Evolutionary conservation across 1,140 invertebrate genomes (phyloP).

Genomic region (Paraescarpia echinospica): DNA sequence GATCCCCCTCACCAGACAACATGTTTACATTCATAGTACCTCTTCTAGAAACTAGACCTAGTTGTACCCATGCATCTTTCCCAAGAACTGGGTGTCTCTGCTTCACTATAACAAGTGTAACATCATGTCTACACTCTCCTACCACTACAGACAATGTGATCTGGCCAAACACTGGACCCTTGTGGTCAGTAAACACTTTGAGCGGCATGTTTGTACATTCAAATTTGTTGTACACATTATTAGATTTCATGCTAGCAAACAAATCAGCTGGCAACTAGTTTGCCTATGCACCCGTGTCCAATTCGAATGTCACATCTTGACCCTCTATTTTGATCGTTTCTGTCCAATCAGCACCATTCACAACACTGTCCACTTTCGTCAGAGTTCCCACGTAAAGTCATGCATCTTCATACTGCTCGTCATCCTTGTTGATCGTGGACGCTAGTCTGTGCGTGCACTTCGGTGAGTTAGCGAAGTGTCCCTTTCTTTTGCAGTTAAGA

Average conservation of each 20-base stretch:
- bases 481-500: neutral
- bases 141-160: neutral
- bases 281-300: neutral
- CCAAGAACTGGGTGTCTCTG: neutral
- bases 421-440: neutral
- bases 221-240: neutral
- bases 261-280: neutral
- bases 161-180: neutral
- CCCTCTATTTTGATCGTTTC: neutral
- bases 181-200: neutral
- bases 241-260: neutral
- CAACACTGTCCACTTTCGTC: neutral
- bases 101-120: neutral
- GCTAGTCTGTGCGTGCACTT: neutral
- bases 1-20: neutral
- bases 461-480: neutral
- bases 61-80: neutral
- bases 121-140: neutral
- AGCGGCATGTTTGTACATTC: neutral
- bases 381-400: neutral
- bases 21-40: neutral
- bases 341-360: neutral
- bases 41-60: neutral
- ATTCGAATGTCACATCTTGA: neutral
- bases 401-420: neutral